These are phyloP conservation scores for Glossophaga mutica DNA, from an alignment of 2,797 vertebrate genomes.

Conservation along the genomic window DNA sequence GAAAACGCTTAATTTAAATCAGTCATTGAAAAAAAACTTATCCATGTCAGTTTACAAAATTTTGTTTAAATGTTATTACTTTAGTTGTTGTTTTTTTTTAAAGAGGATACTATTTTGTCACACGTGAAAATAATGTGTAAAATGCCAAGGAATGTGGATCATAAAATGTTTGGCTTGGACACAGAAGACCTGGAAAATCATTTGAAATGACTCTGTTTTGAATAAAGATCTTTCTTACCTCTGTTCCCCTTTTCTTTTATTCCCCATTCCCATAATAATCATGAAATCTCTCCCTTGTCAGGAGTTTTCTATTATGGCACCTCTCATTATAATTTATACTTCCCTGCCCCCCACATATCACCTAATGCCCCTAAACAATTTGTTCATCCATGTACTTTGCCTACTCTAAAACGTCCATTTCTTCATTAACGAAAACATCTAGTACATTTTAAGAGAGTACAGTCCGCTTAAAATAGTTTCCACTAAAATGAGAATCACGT, in stretches of 20 bases:
- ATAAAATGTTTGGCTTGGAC: neutral
- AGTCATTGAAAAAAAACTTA: slow-evolving; percentile 29
- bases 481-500: neutral
- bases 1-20: slow-evolving; percentile 38
- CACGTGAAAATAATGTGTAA: neutral
- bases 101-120: neutral
- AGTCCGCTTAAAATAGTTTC: neutral
- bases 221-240: neutral
- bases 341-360: neutral
- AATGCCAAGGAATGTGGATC: neutral
- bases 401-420: neutral
- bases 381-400: neutral
- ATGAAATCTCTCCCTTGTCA: neutral
- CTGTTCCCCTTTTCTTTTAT: neutral
- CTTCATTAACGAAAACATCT: neutral
- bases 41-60: neutral
- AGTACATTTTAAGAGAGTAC: neutral
- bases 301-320: neutral
- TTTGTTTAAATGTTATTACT: slow-evolving; percentile 23
- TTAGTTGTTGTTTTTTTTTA: slow-evolving; percentile 21
- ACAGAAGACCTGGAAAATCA: neutral
- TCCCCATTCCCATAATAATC: neutral
- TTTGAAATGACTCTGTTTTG: neutral
- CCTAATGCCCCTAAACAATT: neutral
- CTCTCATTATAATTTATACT: neutral